Conservation (phyloP, 2,797 vertebrate species). For the Cyclopterus lumpus region DNA sequence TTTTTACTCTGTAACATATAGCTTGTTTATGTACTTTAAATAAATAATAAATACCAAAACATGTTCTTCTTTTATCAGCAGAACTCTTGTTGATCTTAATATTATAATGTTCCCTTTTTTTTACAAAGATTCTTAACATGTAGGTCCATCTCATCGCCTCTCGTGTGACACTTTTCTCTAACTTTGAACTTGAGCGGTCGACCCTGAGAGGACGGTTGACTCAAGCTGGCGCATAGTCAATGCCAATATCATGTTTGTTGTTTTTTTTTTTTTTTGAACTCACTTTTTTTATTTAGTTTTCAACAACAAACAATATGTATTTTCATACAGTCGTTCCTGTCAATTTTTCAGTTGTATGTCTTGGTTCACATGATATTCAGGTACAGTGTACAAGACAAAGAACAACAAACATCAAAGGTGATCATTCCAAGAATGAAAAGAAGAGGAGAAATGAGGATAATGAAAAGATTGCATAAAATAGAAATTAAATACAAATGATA, state of each 20-base stretch:
- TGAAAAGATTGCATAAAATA: too few species aligned
- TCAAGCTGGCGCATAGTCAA: not conserved
- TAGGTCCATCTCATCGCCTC: not conserved
- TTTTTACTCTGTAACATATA: constrained; percentile 4
- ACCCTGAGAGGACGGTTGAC: not conserved
- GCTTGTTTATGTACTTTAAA: constrained; percentile 6
- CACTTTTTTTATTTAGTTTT: too few species aligned
- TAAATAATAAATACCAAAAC: constrained; percentile 6
- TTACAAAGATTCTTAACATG: not conserved
- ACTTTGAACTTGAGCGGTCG: constrained; percentile 1
- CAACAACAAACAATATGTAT: too few species aligned
- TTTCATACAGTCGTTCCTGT: too few species aligned
- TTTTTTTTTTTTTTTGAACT: too few species aligned
- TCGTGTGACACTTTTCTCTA: not conserved
- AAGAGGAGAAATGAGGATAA: too few species aligned
- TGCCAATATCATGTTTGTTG: not conserved
- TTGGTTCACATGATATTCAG: too few species aligned
- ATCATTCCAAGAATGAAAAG: too few species aligned
- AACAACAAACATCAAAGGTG: too few species aligned
- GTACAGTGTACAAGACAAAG: too few species aligned
- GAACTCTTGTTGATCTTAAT: constrained; percentile 30
- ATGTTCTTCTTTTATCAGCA: constrained; percentile 21
- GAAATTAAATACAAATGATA: too few species aligned
- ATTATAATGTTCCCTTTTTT: not conserved
- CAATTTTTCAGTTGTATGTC: too few species aligned